A percentile compares a stretch with the other conserved stretches of the same genome.
Conservation (phyloP, 2,113 vertebrate species). For the Odocoileus hemionus region DNA sequence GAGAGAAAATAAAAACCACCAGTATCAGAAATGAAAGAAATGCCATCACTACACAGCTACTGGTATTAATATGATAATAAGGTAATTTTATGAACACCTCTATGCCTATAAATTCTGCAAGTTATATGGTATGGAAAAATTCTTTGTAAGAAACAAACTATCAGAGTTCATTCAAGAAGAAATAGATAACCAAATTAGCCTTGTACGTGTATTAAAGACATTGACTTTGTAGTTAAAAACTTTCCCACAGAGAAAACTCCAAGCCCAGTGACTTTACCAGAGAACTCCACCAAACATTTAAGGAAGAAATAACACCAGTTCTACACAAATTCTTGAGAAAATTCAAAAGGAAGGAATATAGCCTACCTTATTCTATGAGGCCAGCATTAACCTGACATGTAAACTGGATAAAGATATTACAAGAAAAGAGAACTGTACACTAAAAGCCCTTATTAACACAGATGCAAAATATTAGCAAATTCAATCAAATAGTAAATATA, state of each 20-base stretch:
- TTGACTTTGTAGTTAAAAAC: neutral
- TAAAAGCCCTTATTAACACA: neutral
- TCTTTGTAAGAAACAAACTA: neutral
- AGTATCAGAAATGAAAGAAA: neutral
- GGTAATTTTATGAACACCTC: neutral
- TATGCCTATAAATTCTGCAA: neutral
- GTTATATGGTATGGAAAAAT: neutral
- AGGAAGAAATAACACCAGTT: neutral
- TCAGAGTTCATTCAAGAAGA: neutral
- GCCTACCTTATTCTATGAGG: neutral
- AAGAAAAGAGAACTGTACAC: neutral
- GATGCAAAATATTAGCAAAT: neutral
- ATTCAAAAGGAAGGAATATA: neutral
- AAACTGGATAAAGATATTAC: neutral
- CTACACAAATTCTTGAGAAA: neutral
- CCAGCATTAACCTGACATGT: neutral
- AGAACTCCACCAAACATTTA: neutral
- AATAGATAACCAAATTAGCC: neutral
- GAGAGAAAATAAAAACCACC: neutral
- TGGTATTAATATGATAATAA: neutral
- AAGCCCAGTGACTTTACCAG: neutral
- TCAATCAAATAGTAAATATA: neutral
- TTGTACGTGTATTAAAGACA: neutral
- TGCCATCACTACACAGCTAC: rapidly evolving
- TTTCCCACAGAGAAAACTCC: neutral